phyloP scores from a whole-genome alignment of 2,888 invertebrate genomes.

The Phania funesta region DNA sequence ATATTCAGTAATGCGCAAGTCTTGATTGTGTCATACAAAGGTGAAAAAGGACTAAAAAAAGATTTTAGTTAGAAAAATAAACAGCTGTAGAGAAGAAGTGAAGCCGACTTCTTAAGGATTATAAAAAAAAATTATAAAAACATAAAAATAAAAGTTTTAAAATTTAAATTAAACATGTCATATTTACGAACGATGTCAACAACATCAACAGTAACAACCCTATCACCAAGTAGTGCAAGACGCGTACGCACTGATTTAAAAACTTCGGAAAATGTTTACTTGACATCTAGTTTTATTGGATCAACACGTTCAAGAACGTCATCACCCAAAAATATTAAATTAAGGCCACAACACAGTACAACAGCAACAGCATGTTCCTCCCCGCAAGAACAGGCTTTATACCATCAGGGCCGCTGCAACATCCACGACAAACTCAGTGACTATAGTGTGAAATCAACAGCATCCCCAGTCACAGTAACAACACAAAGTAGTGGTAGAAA shows the following conservation, averaged over 20 bases:
- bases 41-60: conserved; percentile 29
- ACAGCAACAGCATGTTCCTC: conserved; percentile 36
- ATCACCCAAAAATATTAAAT: conserved; percentile 73
- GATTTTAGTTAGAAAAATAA: conserved; percentile 51
- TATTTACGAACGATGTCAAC: conserved; percentile 24
- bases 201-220: conserved; percentile 23
- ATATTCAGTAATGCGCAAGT: conserved; percentile 72
- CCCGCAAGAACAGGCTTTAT: conserved; percentile 18
- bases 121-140: not conserved
- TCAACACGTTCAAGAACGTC: conserved; percentile 69
- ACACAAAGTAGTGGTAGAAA: conserved; percentile 8
- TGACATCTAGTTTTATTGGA: conserved; percentile 71
- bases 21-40: conserved; percentile 76
- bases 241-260: conserved; percentile 80
- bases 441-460: conserved; percentile 67
- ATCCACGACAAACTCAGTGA: conserved; percentile 66
- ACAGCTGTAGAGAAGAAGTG: conserved; percentile 48
- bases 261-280: conserved; percentile 79
- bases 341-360: conserved; percentile 55
- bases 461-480: not conserved
- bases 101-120: not conserved
- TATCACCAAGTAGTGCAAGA: conserved; percentile 77
- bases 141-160: not conserved
- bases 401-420: conserved; percentile 52
- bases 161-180: conserved; percentile 14